These are phyloP conservation scores for Sander vitreus DNA, from an alignment of 2,113 vertebrate genomes.

Conservation along the genomic window DNA sequence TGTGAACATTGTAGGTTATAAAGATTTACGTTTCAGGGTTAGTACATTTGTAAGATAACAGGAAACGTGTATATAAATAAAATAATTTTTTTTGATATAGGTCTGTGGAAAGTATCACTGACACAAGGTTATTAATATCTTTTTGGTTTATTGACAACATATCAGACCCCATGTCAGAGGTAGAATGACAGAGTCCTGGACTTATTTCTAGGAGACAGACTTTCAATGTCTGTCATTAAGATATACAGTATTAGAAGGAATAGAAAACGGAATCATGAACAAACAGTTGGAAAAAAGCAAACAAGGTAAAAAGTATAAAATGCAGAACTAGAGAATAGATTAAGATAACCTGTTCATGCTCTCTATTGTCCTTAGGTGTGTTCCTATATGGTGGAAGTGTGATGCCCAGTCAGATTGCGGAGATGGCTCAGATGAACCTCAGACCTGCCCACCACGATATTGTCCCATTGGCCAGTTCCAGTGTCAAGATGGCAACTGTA, in stretches of 20 bases:
- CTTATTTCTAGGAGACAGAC: neutral
- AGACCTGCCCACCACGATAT: constrained; percentile 73
- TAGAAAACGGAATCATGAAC: neutral
- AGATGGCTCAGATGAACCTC: constrained; percentile 80
- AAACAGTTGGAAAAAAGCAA: neutral
- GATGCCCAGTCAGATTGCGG: constrained; percentile 79
- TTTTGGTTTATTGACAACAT: neutral
- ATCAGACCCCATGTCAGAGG: too few species aligned
- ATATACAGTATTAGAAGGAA: neutral
- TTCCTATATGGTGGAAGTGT: constrained; percentile 84
- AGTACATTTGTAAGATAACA: neutral
- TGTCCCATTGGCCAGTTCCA: constrained; percentile 81
- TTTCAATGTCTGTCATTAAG: neutral
- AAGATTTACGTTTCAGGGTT: neutral
- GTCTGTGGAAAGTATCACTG: neutral
- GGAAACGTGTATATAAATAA: too few species aligned
- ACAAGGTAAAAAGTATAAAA: neutral
- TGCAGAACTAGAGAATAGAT: too few species aligned
- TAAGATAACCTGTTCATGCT: neutral
- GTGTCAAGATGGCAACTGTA: constrained; percentile 81
- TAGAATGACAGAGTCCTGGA: neutral
- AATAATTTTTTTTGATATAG: too few species aligned
- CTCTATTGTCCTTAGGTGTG: constrained; percentile 60
- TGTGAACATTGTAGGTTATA: neutral
- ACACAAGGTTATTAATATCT: neutral